Base-by-base conservation (phyloP, 2,888 invertebrate species). In the Volucella inflata region DNA sequence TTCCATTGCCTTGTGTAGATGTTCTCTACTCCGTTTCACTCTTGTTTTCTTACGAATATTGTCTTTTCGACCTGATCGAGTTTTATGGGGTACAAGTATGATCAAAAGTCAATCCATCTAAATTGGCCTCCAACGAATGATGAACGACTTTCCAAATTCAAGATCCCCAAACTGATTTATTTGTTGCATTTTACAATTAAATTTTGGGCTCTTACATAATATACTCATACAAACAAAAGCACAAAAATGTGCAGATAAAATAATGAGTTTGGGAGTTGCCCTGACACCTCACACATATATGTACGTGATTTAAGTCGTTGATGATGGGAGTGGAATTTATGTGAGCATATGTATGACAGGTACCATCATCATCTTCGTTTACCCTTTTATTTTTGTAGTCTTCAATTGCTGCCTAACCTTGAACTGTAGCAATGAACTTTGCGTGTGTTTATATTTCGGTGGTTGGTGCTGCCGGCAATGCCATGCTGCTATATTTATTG, bases 1-100 rank as follows among this genome's bases (percentile, higher is more conserved):
- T 50, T 77, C 48, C 81, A 68, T 57, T 72, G 57, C 76, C 80
- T 80, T 80, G 62, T 51, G 74, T 68, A 65, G 38, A 72, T 70
- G 62, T 72, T 72, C 76, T 64, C 70, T 60, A 72, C 71, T 76
- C 80, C 76, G 85, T 80, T 85, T 85, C 85, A 85, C 81, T 85
- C 81, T 85, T 85, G 36, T 67, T 85, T 85, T 80, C 76, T 71
- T 64, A n/a, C n/a, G n/a, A n/a, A n/a, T n/a, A 46, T 78, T 64
- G 68, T 75, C 44, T 51, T 64, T 78, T 74, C 64, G 36, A 55
- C 30, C 46, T 50, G 38, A 55, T 67, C 48, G 36, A 77, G 50
- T 67, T 79, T 71, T 16, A 57, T 53, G 59, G 16, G 46, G 42
- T n/a, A 46, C 68, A 36, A 53, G 11, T 53, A 42, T 30, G 30